phyloP scores from a whole-genome alignment of 2,888 invertebrate genomes.

The Heliconius hortense region DNA sequence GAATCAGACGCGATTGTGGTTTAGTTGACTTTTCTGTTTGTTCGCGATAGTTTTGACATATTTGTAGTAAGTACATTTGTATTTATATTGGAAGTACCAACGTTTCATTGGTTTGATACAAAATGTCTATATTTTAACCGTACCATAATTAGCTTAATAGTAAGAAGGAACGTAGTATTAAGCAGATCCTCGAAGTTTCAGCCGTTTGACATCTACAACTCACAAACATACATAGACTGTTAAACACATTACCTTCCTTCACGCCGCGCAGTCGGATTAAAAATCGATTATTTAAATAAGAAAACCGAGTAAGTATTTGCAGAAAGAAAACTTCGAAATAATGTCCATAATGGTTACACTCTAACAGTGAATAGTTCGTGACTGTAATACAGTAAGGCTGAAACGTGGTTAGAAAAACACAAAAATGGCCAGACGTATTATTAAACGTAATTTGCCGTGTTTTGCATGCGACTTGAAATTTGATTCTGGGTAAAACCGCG shows the following conservation, averaged over 20 bases:
- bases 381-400: conserved; percentile 5
- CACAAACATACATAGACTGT: not conserved
- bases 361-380: conserved; percentile 22
- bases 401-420: conserved; percentile 35
- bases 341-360: not conserved
- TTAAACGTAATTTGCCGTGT: conserved; percentile 54
- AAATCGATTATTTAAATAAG: not conserved
- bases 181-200: not conserved
- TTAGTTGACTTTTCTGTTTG: no score
- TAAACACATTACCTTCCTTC: not conserved
- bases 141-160: no score
- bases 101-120: no score
- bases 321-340: not conserved
- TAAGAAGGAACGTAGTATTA: no score
- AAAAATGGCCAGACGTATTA: conserved; percentile 55
- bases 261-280: not conserved
- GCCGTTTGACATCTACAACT: not conserved
- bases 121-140: no score
- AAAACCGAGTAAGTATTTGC: not conserved
- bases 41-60: no score
- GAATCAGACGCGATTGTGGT: no score
- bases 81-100: no score
- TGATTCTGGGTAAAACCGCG: conserved; percentile 50
- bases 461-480: conserved; percentile 48
- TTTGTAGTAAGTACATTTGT: no score